Evolutionary conservation across 2,797 vertebrate genomes (phyloP).

Genomic region (Selene dorsalis): DNA sequence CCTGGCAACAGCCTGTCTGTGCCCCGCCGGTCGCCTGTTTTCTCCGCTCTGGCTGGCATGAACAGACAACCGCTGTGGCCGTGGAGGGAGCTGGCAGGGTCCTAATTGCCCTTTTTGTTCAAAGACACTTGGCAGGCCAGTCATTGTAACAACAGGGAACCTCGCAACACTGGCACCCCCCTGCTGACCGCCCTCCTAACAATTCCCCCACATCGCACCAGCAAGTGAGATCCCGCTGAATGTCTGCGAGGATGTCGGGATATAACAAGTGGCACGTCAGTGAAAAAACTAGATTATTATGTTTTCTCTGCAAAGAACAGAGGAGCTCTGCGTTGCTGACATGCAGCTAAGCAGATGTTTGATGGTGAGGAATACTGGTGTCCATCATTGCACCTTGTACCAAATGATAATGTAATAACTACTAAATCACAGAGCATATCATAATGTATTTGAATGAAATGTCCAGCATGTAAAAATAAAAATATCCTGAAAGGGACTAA

Average conservation of each 20-base stretch:
- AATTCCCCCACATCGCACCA: constrained; percentile 40
- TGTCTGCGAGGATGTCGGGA: constrained; percentile 25
- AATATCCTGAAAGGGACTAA: constrained; percentile 26
- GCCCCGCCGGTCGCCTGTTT: constrained; percentile 29
- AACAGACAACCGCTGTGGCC: constrained; percentile 51
- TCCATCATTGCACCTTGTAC: background rate
- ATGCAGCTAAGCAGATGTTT: background rate
- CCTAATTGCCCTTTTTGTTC: constrained; percentile 73
- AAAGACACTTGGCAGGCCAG: constrained; percentile 52
- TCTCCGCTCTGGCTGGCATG: constrained; percentile 44
- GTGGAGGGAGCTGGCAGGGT: constrained; percentile 54
- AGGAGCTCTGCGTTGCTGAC: background rate
- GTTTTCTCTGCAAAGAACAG: background rate
- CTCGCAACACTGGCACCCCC: constrained; percentile 40
- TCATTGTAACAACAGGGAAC: constrained; percentile 69
- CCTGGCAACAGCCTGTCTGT: constrained; percentile 48
- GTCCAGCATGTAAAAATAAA: constrained; percentile 17
- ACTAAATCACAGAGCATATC: background rate
- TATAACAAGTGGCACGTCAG: constrained; percentile 9
- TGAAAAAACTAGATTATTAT: background rate
- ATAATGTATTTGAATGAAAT: constrained; percentile 4
- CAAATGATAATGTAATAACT: background rate
- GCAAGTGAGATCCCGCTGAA: constrained; percentile 25
- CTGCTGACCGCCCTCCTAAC: constrained; percentile 21
- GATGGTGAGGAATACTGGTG: background rate